Percentiles rank a stretch among this genome's conserved stretches.
phyloP scores from a whole-genome alignment of 2,113 vertebrate genomes.

The Okapia johnstoni region DNA sequence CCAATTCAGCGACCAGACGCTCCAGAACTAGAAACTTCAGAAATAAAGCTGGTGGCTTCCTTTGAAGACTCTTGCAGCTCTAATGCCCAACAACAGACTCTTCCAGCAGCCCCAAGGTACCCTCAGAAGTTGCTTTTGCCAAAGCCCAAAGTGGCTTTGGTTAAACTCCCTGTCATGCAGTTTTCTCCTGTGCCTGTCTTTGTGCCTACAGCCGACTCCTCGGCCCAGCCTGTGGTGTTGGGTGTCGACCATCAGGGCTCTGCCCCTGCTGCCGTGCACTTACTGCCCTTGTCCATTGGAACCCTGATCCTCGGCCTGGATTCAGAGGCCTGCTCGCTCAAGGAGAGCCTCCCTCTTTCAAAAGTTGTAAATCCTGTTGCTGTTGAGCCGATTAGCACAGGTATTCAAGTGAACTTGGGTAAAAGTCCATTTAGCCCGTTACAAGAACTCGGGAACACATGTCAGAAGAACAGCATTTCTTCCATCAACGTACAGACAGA shows the following conservation, averaged over 20 bases:
- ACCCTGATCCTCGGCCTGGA: conserved; percentile 87
- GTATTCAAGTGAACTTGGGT: conserved; percentile 88
- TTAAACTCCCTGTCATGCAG: conserved; percentile 96
- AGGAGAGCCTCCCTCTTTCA: conserved; percentile 81
- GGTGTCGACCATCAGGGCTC: conserved; percentile 89
- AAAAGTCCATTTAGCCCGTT: conserved; percentile 63
- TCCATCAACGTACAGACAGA: conserved; percentile 94
- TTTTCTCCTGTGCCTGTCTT: conserved; percentile 91
- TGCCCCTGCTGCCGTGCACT: conserved; percentile 85
- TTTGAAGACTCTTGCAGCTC: conserved; percentile 76
- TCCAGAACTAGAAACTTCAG: conserved; percentile 79
- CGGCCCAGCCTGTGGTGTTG: conserved; percentile 89
- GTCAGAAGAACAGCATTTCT: conserved; percentile 85
- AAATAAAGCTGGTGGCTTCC: conserved; percentile 76
- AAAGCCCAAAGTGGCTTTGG: conserved; percentile 91
- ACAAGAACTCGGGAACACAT: conserved; percentile 65
- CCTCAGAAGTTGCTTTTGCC: conserved; percentile 92
- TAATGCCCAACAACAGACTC: conserved; percentile 76
- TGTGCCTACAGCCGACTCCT: conserved; percentile 86
- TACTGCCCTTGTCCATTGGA: conserved; percentile 86
- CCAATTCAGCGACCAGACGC: conserved; percentile 50
- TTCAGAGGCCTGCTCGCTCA: conserved; percentile 84
- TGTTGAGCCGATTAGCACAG: conserved; percentile 85
- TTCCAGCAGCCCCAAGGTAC: conserved; percentile 76
- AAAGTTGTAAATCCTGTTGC: conserved; percentile 73